phyloP scores from a whole-genome alignment of 2,888 invertebrate genomes.

The Philhelius pedissequus region DNA sequence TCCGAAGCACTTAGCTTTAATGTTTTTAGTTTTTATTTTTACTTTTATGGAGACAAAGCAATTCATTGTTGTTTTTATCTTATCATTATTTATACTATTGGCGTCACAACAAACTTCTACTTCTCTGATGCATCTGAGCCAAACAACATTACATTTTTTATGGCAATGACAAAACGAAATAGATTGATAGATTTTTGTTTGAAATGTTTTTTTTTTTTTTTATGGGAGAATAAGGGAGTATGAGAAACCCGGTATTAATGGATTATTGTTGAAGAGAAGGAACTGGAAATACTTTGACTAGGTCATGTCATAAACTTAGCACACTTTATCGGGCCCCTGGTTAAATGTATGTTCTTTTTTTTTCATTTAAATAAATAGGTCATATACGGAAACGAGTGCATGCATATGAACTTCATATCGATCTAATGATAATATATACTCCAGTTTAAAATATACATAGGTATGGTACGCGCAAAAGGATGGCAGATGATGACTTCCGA shows the following conservation, averaged over 20 bases:
- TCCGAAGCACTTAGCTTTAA: neutral
- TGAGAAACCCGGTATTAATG: neutral
- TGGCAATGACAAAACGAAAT: too few relatives aligned
- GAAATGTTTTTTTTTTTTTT: neutral
- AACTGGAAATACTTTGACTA: neutral
- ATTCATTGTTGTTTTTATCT: constrained; percentile 25
- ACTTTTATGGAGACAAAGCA: constrained; percentile 23
- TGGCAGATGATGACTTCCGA: too few relatives aligned
- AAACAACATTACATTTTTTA: neutral
- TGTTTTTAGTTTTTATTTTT: neutral
- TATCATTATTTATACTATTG: constrained; percentile 12
- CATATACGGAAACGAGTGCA: neutral
- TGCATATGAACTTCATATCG: too few relatives aligned
- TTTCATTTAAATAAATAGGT: neutral
- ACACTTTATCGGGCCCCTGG: neutral
- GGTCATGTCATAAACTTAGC: neutral
- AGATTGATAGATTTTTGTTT: neutral
- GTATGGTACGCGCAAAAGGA: too few relatives aligned
- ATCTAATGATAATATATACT: too few relatives aligned
- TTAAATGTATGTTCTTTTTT: neutral
- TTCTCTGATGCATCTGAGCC: neutral
- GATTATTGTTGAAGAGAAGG: neutral
- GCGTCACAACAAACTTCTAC: constrained; percentile 22
- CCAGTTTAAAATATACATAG: too few relatives aligned
- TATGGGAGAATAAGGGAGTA: neutral